phyloP scores from a whole-genome alignment of 2,797 vertebrate genomes.

The Aldrovandia affinis region DNA sequence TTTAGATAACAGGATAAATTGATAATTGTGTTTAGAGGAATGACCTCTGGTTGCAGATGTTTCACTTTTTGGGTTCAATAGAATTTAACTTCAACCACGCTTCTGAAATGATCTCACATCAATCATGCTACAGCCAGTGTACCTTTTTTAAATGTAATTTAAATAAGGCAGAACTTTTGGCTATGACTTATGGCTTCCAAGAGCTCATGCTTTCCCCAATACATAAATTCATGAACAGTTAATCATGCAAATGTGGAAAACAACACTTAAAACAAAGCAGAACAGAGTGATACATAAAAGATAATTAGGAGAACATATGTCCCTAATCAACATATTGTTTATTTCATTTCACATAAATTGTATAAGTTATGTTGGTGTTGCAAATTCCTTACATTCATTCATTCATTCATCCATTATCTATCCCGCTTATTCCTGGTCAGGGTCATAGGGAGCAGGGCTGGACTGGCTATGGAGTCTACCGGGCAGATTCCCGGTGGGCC shows the following conservation, averaged over 20 bases:
- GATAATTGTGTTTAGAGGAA: not conserved
- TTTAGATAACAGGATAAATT: not conserved
- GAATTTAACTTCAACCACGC: not conserved
- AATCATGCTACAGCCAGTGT: constrained; percentile 60
- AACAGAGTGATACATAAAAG: constrained; percentile 66
- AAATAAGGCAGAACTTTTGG: constrained; percentile 76
- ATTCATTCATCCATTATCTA: too few species aligned
- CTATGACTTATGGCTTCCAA: constrained; percentile 73
- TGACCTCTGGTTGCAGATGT: not conserved
- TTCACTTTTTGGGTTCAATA: not conserved
- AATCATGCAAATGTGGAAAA: constrained; percentile 67
- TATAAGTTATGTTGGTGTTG: constrained; percentile 43
- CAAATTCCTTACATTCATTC: not conserved
- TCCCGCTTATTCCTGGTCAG: too few species aligned
- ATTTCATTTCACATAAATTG: constrained; percentile 56
- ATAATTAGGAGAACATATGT: constrained; percentile 73
- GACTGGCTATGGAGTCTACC: too few species aligned
- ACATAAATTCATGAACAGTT: constrained; percentile 79
- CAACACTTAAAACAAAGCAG: constrained; percentile 47
- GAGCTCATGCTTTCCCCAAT: constrained; percentile 62
- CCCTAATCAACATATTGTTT: constrained; percentile 64
- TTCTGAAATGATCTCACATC: constrained; percentile 58
- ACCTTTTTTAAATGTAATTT: constrained; percentile 73
- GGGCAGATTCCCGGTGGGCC: too few species aligned
- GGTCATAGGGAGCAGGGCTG: too few species aligned